Percentiles rank a stretch among this genome's conserved stretches.
phyloP scores from a whole-genome alignment of 1,140 invertebrate species.

The Mycetomoellerius zeteki region DNA sequence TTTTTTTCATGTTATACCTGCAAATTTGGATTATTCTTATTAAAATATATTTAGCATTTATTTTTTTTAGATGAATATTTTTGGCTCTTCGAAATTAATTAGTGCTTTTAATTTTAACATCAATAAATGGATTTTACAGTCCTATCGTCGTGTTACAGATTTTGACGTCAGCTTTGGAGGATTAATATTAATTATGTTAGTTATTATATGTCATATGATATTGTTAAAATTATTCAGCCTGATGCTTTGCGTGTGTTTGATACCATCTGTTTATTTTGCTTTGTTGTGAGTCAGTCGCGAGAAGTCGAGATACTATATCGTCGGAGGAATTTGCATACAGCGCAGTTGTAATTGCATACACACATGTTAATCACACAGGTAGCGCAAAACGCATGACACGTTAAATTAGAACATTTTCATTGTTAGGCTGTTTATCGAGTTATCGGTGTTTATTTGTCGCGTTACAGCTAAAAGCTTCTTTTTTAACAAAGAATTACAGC shows the following conservation, averaged over 20 bases:
- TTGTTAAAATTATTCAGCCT: background rate
- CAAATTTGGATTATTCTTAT: too few relatives aligned
- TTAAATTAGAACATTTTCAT: background rate
- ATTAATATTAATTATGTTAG: background rate
- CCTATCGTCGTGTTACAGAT: too few relatives aligned
- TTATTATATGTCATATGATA: background rate
- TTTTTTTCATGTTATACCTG: too few relatives aligned
- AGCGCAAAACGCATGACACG: background rate
- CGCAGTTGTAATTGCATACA: background rate
- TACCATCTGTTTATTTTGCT: background rate
- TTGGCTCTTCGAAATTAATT: too few relatives aligned
- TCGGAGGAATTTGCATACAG: background rate
- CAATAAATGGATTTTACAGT: too few relatives aligned
- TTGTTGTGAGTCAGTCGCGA: background rate
- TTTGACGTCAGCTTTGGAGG: too few relatives aligned
- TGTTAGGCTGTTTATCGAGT: background rate
- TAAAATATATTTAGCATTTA: too few relatives aligned
- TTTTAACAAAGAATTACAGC: background rate
- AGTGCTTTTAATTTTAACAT: too few relatives aligned
- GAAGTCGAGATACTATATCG: background rate
- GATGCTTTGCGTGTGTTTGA: background rate
- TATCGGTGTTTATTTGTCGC: background rate
- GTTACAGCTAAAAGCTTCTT: background rate
- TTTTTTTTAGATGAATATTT: too few relatives aligned
- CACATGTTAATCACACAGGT: constrained; percentile 11